These are phyloP conservation scores for Solenopsis fugax DNA, from an alignment of 1,140 invertebrate genomes.

Conservation along the genomic window DNA sequence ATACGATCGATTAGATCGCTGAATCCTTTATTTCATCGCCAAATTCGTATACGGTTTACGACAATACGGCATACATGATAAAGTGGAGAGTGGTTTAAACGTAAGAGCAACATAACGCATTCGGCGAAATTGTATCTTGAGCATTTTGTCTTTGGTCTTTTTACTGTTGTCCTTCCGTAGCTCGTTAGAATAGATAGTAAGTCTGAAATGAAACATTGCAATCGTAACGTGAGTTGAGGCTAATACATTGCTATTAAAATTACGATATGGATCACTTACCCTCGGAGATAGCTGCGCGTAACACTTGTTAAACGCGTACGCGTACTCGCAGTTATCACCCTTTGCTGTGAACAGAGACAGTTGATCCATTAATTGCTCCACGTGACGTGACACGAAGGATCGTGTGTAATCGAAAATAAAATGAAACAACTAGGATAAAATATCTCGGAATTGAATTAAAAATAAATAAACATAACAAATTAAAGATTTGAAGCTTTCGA, in stretches of 20 bases:
- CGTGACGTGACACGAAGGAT: slow-evolving; percentile 17
- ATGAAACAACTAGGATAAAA: background rate
- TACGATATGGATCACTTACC: slow-evolving; percentile 69
- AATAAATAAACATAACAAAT: background rate
- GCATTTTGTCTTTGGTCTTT: slow-evolving; percentile 58
- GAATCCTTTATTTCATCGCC: slow-evolving; percentile 61
- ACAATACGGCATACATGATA: slow-evolving; percentile 30
- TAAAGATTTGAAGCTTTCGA: background rate
- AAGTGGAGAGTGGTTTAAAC: slow-evolving; percentile 51
- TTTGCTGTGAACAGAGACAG: slow-evolving; percentile 71
- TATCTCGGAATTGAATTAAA: background rate
- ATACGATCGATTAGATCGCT: slow-evolving; percentile 34
- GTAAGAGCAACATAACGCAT: slow-evolving; percentile 50
- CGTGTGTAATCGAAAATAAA: slow-evolving; percentile 61
- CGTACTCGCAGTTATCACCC: slow-evolving; percentile 81
- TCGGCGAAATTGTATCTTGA: slow-evolving; percentile 40
- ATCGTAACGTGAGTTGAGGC: background rate
- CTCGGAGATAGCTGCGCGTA: slow-evolving; percentile 80
- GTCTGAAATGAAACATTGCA: slow-evolving; percentile 63
- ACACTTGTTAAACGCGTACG: slow-evolving; percentile 81
- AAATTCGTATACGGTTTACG: slow-evolving; percentile 26
- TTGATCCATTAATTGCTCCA: background rate
- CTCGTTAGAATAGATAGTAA: slow-evolving; percentile 72
- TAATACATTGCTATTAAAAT: background rate
- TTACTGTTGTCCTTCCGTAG: background rate